Evolutionary conservation across 2,797 vertebrate genomes (phyloP), one percentile per base, ranked within the genome.

Genomic region (Sebastes nivosus): DNA sequence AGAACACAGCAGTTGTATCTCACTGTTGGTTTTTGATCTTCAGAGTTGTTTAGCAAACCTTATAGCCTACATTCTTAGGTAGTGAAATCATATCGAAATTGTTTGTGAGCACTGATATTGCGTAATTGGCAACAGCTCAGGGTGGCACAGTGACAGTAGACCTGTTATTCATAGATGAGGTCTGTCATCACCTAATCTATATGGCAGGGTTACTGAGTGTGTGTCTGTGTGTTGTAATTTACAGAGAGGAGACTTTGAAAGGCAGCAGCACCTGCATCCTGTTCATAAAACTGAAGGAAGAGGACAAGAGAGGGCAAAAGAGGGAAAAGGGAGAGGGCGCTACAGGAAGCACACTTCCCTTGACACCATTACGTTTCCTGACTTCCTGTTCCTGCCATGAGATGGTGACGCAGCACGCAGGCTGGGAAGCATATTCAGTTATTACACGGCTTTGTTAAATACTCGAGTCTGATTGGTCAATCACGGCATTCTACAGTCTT

Each of bases 231-330:
- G 42, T 2, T 61, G 75, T 72, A 20, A 29, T 75, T 72, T 38
- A 27, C 25, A 25, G 22, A 67, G 25, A 13, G 6, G 12, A 11
- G 50, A 7, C 25, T 46, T 27, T 81, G 10, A 84, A 76, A 67
- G 36, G 76, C 75, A 38, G 50, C 61, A 65, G 77, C 87, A 88
- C 80, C 89, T 92, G 88, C 79, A 92, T 93, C 94, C 93, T 92
- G 88, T 81, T 77, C 85, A 52, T 66, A 72, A 54, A 67, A 42
- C 75, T 38, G 66, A 76, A n/a, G 1, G 24, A 20, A 66, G 67
- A 61, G 69, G 70, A 75, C 72, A 75, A 29, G 46, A 24, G 52
- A 32, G 42, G 73, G 73, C 64, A 38, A 75, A 63, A 76, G 29
- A 75, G 57, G 84, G 72, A 73, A 63, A 80, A 72, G 42, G 77